Percentiles rank a stretch among this genome's conserved stretches.
phyloP scores from a whole-genome alignment of 2,113 vertebrate species.

The Dasyurus viverrinus region DNA sequence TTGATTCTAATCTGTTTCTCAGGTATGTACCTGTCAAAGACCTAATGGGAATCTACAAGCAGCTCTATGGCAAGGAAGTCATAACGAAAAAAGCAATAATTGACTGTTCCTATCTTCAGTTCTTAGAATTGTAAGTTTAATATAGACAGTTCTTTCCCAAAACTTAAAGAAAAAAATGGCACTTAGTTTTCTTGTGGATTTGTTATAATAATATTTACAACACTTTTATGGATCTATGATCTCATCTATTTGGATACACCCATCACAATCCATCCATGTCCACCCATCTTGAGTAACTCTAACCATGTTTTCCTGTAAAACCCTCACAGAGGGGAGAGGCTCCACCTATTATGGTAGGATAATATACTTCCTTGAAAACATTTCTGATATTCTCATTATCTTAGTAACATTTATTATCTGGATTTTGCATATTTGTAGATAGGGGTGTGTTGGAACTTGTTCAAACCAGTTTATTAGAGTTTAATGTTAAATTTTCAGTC shows the following conservation, averaged over 20 bases:
- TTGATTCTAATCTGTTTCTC: conserved; percentile 33
- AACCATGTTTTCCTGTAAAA: not conserved
- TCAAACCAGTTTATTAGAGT: not conserved
- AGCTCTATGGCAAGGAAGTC: conserved; percentile 79
- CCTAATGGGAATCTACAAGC: conserved; percentile 83
- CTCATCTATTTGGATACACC: not conserved
- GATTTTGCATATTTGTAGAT: not conserved
- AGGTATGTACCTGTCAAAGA: conserved; percentile 88
- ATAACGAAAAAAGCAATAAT: conserved; percentile 81
- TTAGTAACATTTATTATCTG: not conserved
- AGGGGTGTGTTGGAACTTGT: not conserved
- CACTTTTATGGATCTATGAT: not conserved
- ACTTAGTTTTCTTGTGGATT: not conserved
- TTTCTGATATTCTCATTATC: not conserved
- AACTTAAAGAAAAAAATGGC: not conserved
- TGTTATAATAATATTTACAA: not conserved
- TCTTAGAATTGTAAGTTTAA: conserved; percentile 84
- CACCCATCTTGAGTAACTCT: not conserved
- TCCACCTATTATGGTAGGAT: not conserved
- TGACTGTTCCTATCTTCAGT: conserved; percentile 84
- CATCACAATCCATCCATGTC: not conserved
- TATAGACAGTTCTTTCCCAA: not conserved
- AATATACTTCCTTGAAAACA: not conserved
- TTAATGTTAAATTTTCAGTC: not conserved
- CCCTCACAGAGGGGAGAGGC: not conserved